phyloP scores from a whole-genome alignment of 2,113 vertebrate genomes.

The Chaenocephalus aceratus region DNA sequence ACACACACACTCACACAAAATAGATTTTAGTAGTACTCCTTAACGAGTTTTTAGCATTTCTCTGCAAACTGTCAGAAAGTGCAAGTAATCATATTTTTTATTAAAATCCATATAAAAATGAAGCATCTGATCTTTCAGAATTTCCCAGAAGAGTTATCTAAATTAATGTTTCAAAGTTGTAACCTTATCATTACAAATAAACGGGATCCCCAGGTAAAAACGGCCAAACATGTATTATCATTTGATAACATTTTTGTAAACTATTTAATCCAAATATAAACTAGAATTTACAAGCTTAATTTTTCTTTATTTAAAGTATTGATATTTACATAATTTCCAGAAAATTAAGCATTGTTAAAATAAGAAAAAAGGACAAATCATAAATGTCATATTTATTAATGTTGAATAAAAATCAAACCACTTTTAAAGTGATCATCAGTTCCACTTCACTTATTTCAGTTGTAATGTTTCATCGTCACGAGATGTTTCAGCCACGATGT shows the following conservation, averaged over 20 bases:
- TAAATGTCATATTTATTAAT: too few relatives aligned
- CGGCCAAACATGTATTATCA: background rate
- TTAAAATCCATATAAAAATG: background rate
- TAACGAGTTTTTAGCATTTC: background rate
- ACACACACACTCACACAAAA: background rate
- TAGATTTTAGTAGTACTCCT: too few relatives aligned
- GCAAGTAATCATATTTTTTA: background rate
- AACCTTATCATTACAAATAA: background rate
- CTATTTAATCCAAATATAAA: background rate
- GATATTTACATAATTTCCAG: too few relatives aligned
- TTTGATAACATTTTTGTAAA: background rate
- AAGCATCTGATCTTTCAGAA: background rate
- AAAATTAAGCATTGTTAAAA: background rate
- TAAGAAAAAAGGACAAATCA: too few relatives aligned
- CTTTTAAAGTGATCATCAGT: background rate
- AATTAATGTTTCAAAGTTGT: background rate
- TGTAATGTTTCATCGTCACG: constrained; percentile 19
- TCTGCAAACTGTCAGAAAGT: background rate
- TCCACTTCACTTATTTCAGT: constrained; percentile 27
- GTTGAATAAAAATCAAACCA: constrained; percentile 2
- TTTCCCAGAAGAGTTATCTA: background rate
- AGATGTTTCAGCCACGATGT: constrained; percentile 36
- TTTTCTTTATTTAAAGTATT: too few relatives aligned
- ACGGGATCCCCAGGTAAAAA: background rate
- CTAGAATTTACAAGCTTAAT: background rate